A percentile compares a stretch with the other conserved stretches of the same genome.
Conservation (phyloP, 2,113 vertebrate species). For the Pantherophis guttatus region DNA sequence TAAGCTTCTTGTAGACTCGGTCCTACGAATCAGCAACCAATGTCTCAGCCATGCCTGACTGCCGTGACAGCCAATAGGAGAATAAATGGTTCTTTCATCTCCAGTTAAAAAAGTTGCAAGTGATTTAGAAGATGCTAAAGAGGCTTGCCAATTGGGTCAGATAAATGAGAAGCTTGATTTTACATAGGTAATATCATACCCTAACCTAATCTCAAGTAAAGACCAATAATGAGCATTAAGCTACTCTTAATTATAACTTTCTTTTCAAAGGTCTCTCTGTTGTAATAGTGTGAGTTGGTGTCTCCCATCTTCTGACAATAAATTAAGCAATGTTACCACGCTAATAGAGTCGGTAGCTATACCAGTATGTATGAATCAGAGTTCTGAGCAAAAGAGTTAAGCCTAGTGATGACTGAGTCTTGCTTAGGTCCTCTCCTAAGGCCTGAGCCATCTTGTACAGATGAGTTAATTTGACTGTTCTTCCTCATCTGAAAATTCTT, state of each 20-base stretch:
- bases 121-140: no score
- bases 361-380: not conserved
- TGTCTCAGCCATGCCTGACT: no score
- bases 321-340: not conserved
- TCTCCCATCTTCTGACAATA: not conserved
- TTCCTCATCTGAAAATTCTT: not conserved
- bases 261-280: not conserved
- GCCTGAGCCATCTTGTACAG: not conserved
- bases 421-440: not conserved
- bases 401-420: not conserved
- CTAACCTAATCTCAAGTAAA: not conserved
- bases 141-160: no score
- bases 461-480: not conserved
- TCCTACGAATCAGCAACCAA: no score
- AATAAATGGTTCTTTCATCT: no score
- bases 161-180: no score
- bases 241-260: not conserved
- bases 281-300: not conserved
- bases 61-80: no score
- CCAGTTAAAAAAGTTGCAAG: no score
- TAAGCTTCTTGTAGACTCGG: no score
- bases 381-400: not conserved
- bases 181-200: no score
- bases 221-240: not conserved
- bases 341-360: not conserved